Evolutionary conservation across 2,888 invertebrate genomes (phyloP).

Genomic region (Oscheius onirici): DNA sequence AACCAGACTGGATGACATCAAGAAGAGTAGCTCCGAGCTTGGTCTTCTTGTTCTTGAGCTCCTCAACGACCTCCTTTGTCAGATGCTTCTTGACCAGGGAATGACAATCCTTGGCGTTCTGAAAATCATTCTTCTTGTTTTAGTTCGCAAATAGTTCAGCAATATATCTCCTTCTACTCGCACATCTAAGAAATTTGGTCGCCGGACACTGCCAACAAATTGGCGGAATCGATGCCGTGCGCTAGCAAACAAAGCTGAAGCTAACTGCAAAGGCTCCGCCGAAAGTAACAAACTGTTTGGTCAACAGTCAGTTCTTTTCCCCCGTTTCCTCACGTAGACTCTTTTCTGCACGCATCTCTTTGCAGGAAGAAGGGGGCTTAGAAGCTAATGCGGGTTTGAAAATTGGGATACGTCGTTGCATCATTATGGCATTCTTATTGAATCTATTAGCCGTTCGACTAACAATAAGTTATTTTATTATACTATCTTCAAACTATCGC

Average conservation of each 20-base stretch:
- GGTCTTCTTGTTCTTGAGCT: slow-evolving; percentile 90
- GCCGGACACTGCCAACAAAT: slow-evolving; percentile 4
- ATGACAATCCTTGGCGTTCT: slow-evolving; percentile 81
- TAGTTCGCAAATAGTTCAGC: not conserved
- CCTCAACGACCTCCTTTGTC: slow-evolving; percentile 85
- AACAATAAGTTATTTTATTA: too few relatives aligned
- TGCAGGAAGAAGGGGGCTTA: not conserved
- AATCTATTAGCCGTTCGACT: too few relatives aligned
- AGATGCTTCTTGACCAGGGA: slow-evolving; percentile 95
- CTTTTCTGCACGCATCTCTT: not conserved
- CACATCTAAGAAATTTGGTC: not conserved
- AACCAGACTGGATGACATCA: slow-evolving; percentile 82
- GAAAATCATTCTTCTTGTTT: slow-evolving; percentile 13
- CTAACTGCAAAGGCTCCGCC: too few relatives aligned
- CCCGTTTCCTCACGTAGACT: not conserved
- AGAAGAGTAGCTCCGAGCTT: slow-evolving; percentile 90
- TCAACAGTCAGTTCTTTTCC: too few relatives aligned
- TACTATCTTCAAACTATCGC: too few relatives aligned
- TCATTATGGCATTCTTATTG: too few relatives aligned
- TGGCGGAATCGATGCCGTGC: slow-evolving; percentile 26
- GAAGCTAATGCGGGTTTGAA: too few relatives aligned
- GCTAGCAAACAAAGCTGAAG: slow-evolving; percentile 19
- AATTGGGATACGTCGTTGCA: too few relatives aligned
- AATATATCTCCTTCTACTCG: not conserved
- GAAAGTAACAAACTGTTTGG: slow-evolving; percentile 23